A percentile compares a stretch with the other conserved stretches of the same genome.
Conservation (phyloP, 1,140 invertebrate species). For the Eulimnadia texana region DNA sequence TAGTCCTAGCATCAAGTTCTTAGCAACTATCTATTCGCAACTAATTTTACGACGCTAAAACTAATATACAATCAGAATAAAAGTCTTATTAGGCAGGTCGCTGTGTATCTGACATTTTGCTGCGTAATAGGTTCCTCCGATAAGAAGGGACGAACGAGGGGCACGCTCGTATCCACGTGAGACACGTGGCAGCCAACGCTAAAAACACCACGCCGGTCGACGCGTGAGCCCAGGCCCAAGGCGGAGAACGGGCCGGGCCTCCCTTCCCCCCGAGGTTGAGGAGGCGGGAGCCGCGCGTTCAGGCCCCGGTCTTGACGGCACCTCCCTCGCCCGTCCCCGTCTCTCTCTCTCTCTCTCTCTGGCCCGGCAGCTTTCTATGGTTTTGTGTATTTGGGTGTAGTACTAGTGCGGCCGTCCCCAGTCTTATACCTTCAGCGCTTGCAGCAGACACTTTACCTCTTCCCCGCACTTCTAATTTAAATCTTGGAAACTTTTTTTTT, state of each 20-base stretch:
- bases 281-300: no score
- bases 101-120: no score
- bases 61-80: not conserved
- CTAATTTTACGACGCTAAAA: not conserved
- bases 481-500: no score
- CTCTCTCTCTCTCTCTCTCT: no score
- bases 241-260: not conserved
- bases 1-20: not conserved
- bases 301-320: no score
- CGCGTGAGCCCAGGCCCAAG: not conserved
- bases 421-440: no score
- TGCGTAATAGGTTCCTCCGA: not conserved
- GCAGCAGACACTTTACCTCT: no score
- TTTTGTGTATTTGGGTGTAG: no score
- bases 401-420: no score
- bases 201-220: not conserved
- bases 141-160: slow-evolving; percentile 19
- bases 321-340: no score
- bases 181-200: slow-evolving; percentile 21
- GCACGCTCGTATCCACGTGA: slow-evolving; percentile 9
- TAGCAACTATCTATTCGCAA: not conserved
- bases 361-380: no score
- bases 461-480: no score
- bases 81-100: not conserved
- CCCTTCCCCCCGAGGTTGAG: not conserved